phyloP scores from a whole-genome alignment of 1,140 invertebrate genomes.

The Dendrolimus punctatus region DNA sequence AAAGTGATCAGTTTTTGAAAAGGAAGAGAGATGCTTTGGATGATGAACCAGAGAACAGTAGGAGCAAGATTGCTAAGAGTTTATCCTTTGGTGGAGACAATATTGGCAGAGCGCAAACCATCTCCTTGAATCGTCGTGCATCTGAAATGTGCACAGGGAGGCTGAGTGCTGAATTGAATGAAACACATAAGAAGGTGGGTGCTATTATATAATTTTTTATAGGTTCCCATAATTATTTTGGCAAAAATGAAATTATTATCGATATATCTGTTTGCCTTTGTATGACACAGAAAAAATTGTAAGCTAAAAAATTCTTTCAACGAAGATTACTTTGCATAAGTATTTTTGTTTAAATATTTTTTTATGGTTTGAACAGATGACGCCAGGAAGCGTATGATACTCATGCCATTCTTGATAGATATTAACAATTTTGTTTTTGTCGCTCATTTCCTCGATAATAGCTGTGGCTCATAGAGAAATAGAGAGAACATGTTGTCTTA shows the following conservation, averaged over 20 bases:
- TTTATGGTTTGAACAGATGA: too few species aligned
- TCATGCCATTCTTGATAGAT: too few species aligned
- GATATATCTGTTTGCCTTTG: too few species aligned
- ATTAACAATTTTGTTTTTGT: too few species aligned
- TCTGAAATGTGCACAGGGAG: slow-evolving; percentile 45
- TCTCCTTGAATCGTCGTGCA: slow-evolving; percentile 39
- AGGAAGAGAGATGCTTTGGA: slow-evolving; percentile 71
- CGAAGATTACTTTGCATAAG: neutral
- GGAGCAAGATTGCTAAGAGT: slow-evolving; percentile 73
- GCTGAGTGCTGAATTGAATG: slow-evolving; percentile 69
- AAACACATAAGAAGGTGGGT: slow-evolving; percentile 76
- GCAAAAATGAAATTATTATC: too few species aligned
- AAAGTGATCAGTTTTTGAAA: slow-evolving; percentile 52
- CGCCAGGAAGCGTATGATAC: too few species aligned
- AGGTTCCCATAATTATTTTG: too few species aligned
- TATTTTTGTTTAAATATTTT: neutral
- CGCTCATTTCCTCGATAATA: too few species aligned
- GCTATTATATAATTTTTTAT: neutral
- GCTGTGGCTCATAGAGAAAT: too few species aligned
- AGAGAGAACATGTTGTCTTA: too few species aligned
- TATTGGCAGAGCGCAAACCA: slow-evolving; percentile 22
- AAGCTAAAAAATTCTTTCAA: slow-evolving; percentile 1
- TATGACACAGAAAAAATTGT: neutral
- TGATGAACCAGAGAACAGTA: slow-evolving; percentile 64
- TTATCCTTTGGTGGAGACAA: slow-evolving; percentile 73